Conservation (phyloP, 2,113 vertebrate genomes). For the Ciconia maguari region DNA sequence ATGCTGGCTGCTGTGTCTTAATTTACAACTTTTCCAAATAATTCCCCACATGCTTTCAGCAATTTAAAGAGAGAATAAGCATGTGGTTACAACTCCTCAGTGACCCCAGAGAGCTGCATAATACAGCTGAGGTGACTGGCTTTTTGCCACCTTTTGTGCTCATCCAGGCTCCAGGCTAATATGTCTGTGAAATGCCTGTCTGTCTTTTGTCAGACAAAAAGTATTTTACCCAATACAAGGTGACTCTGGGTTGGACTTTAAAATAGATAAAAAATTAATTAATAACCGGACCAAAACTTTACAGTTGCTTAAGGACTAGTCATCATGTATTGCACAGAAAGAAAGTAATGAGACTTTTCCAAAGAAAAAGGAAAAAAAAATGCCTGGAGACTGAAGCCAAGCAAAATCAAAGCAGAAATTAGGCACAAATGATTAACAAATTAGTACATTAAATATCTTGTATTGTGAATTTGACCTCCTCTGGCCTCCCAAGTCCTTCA, state of each 20-base stretch:
- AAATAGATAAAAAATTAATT: not conserved
- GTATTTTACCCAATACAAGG: not conserved
- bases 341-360: not conserved
- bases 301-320: not conserved
- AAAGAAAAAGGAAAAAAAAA: not conserved
- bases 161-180: not conserved
- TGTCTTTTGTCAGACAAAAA: not conserved
- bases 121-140: not conserved
- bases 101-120: not conserved
- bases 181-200: not conserved
- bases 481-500: not conserved
- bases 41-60: not conserved
- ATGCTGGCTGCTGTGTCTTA: not conserved
- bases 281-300: not conserved
- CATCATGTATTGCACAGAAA: not conserved
- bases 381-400: not conserved
- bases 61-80: not conserved
- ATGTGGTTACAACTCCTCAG: not conserved
- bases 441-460: not conserved
- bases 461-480: not conserved
- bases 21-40: not conserved
- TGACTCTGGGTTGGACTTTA: not conserved
- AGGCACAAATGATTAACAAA: not conserved
- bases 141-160: not conserved
- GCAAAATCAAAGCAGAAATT: not conserved